These are phyloP conservation scores for Arrhopalites spinosus DNA, from an alignment of 2,888 invertebrate genomes.

Conservation along the genomic window DNA sequence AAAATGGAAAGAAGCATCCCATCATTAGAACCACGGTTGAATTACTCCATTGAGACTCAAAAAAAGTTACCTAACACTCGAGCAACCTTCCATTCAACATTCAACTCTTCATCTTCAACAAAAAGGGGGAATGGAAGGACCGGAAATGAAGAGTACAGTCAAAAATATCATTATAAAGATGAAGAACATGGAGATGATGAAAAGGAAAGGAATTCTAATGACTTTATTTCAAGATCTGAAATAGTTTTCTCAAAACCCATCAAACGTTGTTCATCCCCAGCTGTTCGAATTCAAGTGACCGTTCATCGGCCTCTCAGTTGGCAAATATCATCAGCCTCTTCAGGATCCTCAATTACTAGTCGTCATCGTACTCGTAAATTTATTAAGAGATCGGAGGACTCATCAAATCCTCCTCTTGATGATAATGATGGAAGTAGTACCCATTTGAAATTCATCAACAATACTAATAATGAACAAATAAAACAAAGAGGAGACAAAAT, in stretches of 20 bases:
- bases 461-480: neutral
- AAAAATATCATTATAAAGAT: too few relatives aligned
- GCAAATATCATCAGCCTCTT: constrained; percentile 43
- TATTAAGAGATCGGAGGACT: constrained; percentile 8
- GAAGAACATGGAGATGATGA: too few relatives aligned
- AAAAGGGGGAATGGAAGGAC: too few relatives aligned
- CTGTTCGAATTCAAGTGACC: constrained; percentile 47
- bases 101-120: too few relatives aligned
- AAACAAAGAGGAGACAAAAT: neutral
- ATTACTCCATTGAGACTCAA: too few relatives aligned
- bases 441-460: neutral
- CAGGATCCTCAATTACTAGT: constrained; percentile 27
- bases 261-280: constrained; percentile 39
- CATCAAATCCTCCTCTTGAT: neutral
- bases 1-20: too few relatives aligned
- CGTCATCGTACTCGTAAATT: constrained; percentile 22
- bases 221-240: neutral
- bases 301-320: constrained; percentile 48
- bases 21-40: too few relatives aligned
- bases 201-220: too few relatives aligned
- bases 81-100: too few relatives aligned
- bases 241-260: constrained; percentile 7
- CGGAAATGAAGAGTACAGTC: too few relatives aligned
- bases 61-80: too few relatives aligned
- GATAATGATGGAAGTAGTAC: neutral